phyloP scores from a whole-genome alignment of 2,797 vertebrate species.

The Brachyrhaphis roseni region DNA sequence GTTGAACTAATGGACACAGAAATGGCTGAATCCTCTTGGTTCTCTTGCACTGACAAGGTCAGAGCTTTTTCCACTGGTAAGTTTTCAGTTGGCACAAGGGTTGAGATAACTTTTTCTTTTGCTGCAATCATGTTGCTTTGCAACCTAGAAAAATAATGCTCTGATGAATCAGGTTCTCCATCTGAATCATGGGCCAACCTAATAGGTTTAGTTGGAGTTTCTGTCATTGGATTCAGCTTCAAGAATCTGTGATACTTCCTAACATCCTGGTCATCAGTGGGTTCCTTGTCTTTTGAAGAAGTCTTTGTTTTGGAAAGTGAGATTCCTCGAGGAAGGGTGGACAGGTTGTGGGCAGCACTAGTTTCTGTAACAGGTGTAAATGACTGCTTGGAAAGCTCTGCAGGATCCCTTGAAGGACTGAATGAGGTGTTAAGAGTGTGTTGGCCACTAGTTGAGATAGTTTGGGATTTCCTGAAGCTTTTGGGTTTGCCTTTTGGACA shows the following conservation, averaged over 20 bases:
- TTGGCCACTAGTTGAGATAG: slow-evolving; percentile 9
- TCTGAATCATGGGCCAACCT: background rate
- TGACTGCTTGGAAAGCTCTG: slow-evolving; percentile 13
- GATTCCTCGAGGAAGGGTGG: slow-evolving; percentile 4
- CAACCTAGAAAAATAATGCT: background rate
- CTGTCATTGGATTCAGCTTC: background rate
- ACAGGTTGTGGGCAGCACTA: background rate
- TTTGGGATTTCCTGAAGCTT: slow-evolving; percentile 2
- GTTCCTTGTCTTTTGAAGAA: slow-evolving; percentile 8
- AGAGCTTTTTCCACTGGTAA: background rate
- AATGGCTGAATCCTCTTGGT: slow-evolving; percentile 13
- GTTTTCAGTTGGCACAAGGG: background rate
- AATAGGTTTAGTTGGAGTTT: background rate
- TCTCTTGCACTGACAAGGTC: slow-evolving; percentile 38
- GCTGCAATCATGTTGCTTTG: slow-evolving; percentile 10
- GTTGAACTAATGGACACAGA: background rate
- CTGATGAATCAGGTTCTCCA: slow-evolving; percentile 8
- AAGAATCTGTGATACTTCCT: background rate
- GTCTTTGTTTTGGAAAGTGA: slow-evolving; percentile 7
- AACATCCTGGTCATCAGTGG: slow-evolving; percentile 1
- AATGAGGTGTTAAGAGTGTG: slow-evolving; percentile 5
- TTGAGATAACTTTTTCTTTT: slow-evolving; percentile 21
- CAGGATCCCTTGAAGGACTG: slow-evolving; percentile 4
- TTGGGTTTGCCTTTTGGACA: background rate
- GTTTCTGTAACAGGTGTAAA: background rate